Conservation (phyloP, 2,797 vertebrate species). For the Liparis tanakae region DNA sequence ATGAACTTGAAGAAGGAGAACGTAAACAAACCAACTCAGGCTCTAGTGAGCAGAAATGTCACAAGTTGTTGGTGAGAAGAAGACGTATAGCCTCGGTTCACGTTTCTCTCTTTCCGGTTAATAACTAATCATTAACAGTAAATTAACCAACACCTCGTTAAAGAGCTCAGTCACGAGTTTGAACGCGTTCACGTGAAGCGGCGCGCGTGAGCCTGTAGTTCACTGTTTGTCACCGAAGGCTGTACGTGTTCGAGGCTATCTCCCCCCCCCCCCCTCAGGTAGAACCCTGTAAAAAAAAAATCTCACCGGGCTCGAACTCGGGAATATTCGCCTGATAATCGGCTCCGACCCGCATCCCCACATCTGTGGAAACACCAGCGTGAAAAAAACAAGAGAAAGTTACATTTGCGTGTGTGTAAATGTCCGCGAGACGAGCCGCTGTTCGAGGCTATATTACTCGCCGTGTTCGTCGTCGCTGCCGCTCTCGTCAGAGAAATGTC, state of each 20-base stretch:
- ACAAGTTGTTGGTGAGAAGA: conserved; percentile 9
- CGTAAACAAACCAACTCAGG: conserved; percentile 1
- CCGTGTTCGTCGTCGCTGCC: conserved; percentile 97
- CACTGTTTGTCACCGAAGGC: background rate
- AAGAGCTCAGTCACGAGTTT: background rate
- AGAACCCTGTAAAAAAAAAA: conserved; percentile 1
- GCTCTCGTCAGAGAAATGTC: conserved; percentile 90
- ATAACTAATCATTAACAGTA: background rate
- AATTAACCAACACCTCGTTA: background rate
- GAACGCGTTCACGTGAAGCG: background rate
- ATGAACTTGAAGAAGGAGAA: background rate
- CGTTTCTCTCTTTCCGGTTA: no score
- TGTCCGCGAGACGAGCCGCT: background rate
- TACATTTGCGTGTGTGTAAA: no score
- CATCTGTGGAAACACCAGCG: conserved; percentile 84
- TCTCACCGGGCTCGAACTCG: conserved; percentile 93
- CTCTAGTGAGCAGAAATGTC: background rate
- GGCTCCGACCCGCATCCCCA: conserved; percentile 96
- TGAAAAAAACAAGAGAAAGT: background rate
- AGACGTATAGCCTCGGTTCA: conserved; percentile 26
- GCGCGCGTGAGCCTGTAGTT: background rate
- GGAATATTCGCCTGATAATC: conserved; percentile 95
- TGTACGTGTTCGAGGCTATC: conserved; percentile 64
- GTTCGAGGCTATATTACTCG: conserved; percentile 86
- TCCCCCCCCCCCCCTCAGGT: conserved; percentile 3